phyloP scores from a whole-genome alignment of 2,113 vertebrate genomes.

The Catharus fuscescens region DNA sequence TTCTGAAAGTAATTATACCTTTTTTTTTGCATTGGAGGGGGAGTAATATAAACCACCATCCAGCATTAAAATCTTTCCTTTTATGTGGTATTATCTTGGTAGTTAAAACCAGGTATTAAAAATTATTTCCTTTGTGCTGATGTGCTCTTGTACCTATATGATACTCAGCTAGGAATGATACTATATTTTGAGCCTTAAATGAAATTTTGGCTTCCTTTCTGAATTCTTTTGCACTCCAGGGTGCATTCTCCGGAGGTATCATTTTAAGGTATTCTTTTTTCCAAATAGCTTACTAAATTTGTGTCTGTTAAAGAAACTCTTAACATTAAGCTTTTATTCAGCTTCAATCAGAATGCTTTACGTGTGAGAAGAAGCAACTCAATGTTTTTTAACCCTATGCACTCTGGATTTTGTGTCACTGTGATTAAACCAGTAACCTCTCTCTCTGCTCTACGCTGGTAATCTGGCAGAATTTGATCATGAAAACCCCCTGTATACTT shows the following conservation, averaged over 20 bases:
- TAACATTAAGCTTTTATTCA: neutral
- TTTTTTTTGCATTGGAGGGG: neutral
- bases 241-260: neutral
- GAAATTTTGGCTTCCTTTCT: neutral
- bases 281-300: neutral
- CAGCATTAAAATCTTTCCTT: neutral
- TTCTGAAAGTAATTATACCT: neutral
- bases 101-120: neutral
- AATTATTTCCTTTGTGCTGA: neutral
- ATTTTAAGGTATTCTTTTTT: neutral
- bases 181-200: neutral
- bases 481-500: neutral
- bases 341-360: neutral
- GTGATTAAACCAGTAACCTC: neutral
- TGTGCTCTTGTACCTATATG: neutral
- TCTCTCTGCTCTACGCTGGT: neutral
- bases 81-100: neutral
- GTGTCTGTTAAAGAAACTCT: neutral
- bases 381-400: neutral
- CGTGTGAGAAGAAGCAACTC: neutral
- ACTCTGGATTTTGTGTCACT: neutral
- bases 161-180: neutral
- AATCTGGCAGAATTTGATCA: neutral
- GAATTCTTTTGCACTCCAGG: neutral
- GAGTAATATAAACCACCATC: neutral